Evolutionary conservation across 2,888 invertebrate species (phyloP).

Genomic region (Drosophila paranaensis): DNA sequence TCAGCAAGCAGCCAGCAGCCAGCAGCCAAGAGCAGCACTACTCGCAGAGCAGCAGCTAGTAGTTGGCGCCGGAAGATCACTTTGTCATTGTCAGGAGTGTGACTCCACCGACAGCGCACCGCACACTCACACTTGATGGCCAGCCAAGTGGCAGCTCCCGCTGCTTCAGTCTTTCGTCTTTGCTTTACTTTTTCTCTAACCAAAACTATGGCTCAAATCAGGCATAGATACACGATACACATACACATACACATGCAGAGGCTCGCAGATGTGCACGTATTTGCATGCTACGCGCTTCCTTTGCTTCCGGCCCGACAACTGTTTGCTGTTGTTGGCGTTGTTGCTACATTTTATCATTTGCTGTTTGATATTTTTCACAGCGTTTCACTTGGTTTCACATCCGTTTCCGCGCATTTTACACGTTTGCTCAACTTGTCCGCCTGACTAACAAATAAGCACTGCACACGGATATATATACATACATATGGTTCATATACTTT

Average conservation of each 20-base stretch:
- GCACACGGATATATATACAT: conserved; percentile 10
- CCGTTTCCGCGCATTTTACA: conserved; percentile 61
- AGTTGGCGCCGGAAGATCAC: conserved; percentile 79
- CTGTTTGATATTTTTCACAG: conserved; percentile 51
- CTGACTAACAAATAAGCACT: conserved; percentile 51
- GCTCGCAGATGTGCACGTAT: conserved; percentile 38
- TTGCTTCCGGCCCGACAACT: conserved; percentile 50
- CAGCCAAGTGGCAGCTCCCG: conserved; percentile 28
- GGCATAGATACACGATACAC: conserved; percentile 18
- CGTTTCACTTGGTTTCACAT: conserved; percentile 40
- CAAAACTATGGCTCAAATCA: conserved; percentile 33
- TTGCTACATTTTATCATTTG: conserved; percentile 39
- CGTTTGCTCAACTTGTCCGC: conserved; percentile 67
- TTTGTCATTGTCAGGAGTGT: conserved; percentile 79
- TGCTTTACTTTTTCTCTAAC: conserved; percentile 14
- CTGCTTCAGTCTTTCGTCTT: conserved; percentile 20
- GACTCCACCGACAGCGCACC: conserved; percentile 40
- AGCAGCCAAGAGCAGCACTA: conserved; percentile 18
- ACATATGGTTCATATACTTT: background rate
- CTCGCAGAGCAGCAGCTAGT: conserved; percentile 31
- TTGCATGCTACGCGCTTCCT: conserved; percentile 55
- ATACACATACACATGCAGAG: conserved; percentile 9
- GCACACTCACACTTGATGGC: conserved; percentile 38
- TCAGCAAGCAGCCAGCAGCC: conserved; percentile 49
- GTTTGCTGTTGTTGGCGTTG: conserved; percentile 41